phyloP scores from a whole-genome alignment of 2,113 vertebrate genomes.

The Cephalopterus ornatus region DNA sequence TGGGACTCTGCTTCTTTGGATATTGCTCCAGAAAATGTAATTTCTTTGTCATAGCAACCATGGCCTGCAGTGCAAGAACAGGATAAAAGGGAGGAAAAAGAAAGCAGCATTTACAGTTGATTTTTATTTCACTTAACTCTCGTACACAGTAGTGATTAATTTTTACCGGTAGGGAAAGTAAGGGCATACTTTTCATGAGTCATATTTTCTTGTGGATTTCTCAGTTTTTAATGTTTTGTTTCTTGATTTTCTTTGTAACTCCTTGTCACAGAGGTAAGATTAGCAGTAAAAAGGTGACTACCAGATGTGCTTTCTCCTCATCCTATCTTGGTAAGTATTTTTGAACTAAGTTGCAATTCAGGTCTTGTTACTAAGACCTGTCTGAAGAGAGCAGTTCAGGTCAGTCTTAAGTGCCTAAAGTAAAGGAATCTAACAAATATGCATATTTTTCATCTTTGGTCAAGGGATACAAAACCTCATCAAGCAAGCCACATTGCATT shows the following conservation, averaged over 20 bases:
- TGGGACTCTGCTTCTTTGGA: background rate
- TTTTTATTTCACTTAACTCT: constrained; percentile 42
- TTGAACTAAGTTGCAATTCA: background rate
- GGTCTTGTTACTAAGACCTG: background rate
- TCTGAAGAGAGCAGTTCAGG: background rate
- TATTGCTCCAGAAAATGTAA: constrained; percentile 38
- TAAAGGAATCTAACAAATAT: background rate
- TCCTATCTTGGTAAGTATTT: background rate
- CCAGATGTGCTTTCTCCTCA: background rate
- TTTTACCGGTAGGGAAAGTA: constrained; percentile 63
- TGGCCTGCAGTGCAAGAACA: constrained; percentile 55
- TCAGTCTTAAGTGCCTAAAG: background rate
- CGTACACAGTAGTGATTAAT: constrained; percentile 67
- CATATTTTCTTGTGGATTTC: constrained; percentile 66
- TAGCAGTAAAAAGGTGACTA: background rate
- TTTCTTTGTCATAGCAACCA: constrained; percentile 53
- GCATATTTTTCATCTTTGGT: background rate
- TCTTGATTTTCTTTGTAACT: constrained; percentile 54
- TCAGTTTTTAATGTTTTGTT: constrained; percentile 54
- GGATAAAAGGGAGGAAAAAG: constrained; percentile 47
- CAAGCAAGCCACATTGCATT: background rate
- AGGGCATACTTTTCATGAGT: constrained; percentile 62
- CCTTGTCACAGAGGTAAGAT: background rate
- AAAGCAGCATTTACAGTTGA: constrained; percentile 60
- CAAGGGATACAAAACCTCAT: background rate